Evolutionary conservation across 2,113 vertebrate genomes (phyloP).

Genomic region (Athene cunicularia): DNA sequence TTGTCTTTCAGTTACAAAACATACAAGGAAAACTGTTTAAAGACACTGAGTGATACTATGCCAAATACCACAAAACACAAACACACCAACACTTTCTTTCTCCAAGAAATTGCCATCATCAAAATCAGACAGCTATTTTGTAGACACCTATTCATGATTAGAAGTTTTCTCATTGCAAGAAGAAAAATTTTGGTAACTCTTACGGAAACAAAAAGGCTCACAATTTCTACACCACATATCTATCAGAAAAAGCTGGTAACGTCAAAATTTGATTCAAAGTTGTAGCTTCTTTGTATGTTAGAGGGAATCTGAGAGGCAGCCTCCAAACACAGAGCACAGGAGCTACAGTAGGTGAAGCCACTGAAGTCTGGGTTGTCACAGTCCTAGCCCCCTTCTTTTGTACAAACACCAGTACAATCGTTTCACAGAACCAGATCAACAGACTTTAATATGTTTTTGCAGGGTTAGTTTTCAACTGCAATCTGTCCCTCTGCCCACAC

Average conservation of each 20-base stretch:
- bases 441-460: background rate
- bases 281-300: background rate
- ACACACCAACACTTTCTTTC: background rate
- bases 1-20: background rate
- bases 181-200: background rate
- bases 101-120: background rate
- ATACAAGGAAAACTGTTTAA: background rate
- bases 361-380: background rate
- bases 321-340: background rate
- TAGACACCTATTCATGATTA: background rate
- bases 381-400: background rate
- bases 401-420: background rate
- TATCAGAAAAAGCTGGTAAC: background rate
- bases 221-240: background rate
- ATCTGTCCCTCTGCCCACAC: background rate
- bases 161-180: background rate
- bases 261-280: background rate
- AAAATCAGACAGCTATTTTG: background rate
- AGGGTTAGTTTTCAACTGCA: background rate
- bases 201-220: background rate
- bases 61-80: background rate
- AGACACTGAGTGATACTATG: background rate
- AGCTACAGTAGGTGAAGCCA: background rate
- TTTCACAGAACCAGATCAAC: background rate
- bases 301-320: background rate